Conservation (phyloP, 2,888 invertebrate species). For the Priocnemis perturbator region DNA sequence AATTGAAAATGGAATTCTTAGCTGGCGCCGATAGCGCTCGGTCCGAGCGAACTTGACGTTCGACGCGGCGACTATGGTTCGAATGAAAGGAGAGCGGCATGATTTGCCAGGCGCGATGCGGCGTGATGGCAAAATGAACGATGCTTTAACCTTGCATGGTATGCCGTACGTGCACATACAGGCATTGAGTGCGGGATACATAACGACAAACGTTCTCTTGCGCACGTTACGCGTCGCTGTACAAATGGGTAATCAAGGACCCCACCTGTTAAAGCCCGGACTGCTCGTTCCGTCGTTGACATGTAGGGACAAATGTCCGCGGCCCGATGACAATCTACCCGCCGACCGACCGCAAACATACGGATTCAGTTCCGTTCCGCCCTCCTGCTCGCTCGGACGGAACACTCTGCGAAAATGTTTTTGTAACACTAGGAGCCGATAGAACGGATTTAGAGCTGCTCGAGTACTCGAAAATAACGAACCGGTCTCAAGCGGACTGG, state of each 20-base stretch:
- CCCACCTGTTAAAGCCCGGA: constrained; percentile 33
- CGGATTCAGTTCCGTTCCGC: not conserved
- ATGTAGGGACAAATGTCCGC: constrained; percentile 19
- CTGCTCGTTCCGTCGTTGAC: constrained; percentile 23
- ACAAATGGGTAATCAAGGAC: constrained; percentile 41
- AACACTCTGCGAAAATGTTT: too few relatives aligned
- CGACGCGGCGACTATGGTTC: not conserved
- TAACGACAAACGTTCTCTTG: too few relatives aligned
- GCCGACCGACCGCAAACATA: not conserved
- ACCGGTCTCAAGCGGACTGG: too few relatives aligned
- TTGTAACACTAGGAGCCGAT: too few relatives aligned
- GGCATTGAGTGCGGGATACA: too few relatives aligned
- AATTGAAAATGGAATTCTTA: too few relatives aligned
- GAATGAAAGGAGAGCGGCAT: not conserved
- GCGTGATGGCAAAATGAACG: not conserved
- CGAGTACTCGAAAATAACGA: too few relatives aligned
- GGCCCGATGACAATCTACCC: constrained; percentile 18
- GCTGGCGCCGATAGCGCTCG: too few relatives aligned
- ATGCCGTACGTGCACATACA: too few relatives aligned
- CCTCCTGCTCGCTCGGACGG: too few relatives aligned
- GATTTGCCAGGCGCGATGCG: not conserved
- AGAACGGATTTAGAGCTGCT: too few relatives aligned
- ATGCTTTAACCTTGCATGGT: constrained; percentile 4
- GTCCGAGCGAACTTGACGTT: too few relatives aligned
- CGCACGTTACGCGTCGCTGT: constrained; percentile 10